Evolutionary conservation across 2,888 invertebrate species (phyloP).

Genomic region (Vannuccia rotundouncinata): DNA sequence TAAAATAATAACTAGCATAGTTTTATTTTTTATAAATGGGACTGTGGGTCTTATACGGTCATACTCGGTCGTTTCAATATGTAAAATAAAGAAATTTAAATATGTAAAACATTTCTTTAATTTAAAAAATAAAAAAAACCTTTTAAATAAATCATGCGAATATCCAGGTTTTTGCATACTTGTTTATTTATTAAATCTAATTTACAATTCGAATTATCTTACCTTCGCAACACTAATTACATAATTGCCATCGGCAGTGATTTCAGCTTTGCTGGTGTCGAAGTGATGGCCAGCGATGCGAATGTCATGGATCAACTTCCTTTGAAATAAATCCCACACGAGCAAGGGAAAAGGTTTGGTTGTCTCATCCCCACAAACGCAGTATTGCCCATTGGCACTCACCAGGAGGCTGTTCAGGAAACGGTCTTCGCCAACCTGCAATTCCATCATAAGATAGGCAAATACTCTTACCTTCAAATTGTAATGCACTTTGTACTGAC

Average conservation of each 20-base stretch:
- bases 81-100: neutral
- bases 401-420: conserved; percentile 79
- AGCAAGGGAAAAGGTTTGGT: conserved; percentile 82
- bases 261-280: conserved; percentile 72
- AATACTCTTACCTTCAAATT: too few relatives aligned
- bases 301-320: conserved; percentile 76
- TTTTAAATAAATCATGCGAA: too few relatives aligned
- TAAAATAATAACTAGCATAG: too few relatives aligned
- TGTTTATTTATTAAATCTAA: too few relatives aligned
- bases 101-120: conserved; percentile 48
- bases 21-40: too few relatives aligned
- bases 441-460: too few relatives aligned
- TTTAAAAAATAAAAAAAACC: conserved; percentile 43
- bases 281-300: conserved; percentile 83
- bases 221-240: conserved; percentile 60
- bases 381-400: conserved; percentile 75
- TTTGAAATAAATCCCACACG: conserved; percentile 77
- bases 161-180: too few relatives aligned
- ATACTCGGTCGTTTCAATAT: neutral
- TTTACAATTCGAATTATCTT: too few relatives aligned
- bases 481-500: too few relatives aligned
- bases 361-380: conserved; percentile 83
- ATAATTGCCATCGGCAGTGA: conserved; percentile 71
- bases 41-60: too few relatives aligned
- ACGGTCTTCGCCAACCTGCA: conserved; percentile 72